phyloP scores from a whole-genome alignment of 2,797 vertebrate species.

The Myotis daubentonii region DNA sequence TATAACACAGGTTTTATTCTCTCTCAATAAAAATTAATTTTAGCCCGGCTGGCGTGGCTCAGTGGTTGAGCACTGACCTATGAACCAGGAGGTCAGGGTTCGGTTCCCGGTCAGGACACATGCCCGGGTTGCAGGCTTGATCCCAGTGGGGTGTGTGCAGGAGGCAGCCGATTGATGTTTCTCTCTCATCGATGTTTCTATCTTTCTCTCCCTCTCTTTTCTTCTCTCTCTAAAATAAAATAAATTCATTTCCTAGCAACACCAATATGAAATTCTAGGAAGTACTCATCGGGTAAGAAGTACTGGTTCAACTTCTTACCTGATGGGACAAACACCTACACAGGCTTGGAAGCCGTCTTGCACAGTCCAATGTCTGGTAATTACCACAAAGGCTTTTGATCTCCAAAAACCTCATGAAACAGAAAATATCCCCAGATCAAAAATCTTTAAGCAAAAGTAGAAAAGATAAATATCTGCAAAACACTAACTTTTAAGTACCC shows the following conservation, averaged over 20 bases:
- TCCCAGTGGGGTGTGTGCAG: background rate
- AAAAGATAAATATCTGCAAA: background rate
- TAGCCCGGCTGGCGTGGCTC: background rate
- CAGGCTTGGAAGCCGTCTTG: background rate
- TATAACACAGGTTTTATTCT: constrained; percentile 5
- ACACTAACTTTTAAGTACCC: background rate
- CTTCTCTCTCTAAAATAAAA: background rate
- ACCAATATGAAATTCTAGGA: background rate
- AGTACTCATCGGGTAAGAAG: background rate
- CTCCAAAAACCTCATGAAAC: background rate
- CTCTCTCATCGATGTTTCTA: background rate
- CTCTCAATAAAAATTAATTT: constrained; percentile 7
- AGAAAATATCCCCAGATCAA: background rate
- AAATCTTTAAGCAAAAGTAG: background rate
- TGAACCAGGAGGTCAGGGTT: background rate
- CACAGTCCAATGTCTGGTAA: background rate
- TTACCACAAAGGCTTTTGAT: background rate
- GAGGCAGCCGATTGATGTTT: background rate
- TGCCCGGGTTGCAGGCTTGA: background rate
- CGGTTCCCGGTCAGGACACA: background rate
- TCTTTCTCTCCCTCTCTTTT: background rate
- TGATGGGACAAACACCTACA: background rate
- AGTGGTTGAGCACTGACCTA: background rate
- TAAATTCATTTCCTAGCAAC: constrained; percentile 13
- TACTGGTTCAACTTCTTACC: background rate